Evolutionary conservation across 2,888 invertebrate species (phyloP).

Genomic region (Stictocephala bisonia): DNA sequence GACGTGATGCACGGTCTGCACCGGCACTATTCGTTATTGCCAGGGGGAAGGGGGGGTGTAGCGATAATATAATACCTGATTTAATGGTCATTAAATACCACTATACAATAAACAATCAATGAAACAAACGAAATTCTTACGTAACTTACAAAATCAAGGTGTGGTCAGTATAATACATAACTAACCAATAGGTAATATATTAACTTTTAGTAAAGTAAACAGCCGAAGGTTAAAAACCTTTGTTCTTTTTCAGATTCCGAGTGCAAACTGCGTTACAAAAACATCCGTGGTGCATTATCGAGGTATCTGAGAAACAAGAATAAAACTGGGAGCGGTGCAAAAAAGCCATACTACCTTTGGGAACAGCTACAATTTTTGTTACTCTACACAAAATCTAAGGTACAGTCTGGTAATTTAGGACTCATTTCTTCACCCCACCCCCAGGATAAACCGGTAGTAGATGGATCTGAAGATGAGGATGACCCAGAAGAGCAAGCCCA

Average conservation of each 20-base stretch:
- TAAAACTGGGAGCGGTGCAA: conserved; percentile 19
- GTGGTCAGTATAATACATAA: no score
- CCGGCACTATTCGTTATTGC: no score
- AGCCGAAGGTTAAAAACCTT: no score
- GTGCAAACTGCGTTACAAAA: conserved; percentile 21
- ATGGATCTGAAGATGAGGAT: background rate
- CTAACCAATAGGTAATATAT: no score
- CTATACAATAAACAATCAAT: no score
- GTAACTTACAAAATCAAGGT: no score
- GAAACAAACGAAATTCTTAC: no score
- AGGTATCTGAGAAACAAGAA: conserved; percentile 8
- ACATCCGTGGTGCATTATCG: background rate
- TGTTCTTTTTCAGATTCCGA: conserved; percentile 19
- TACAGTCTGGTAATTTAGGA: conserved; percentile 12
- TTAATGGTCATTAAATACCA: no score
- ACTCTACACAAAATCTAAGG: conserved; percentile 14
- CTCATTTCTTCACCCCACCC: background rate
- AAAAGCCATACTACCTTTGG: conserved; percentile 20
- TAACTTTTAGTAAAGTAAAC: no score
- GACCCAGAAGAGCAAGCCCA: background rate
- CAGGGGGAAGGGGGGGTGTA: no score
- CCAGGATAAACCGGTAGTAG: background rate
- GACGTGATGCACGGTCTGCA: no score
- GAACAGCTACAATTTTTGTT: conserved; percentile 6
- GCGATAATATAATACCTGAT: no score